A percentile compares a stretch with the other conserved stretches of the same genome.
phyloP scores from a whole-genome alignment of 2,888 invertebrate genomes.

The Thysanoteuthis rhombus region DNA sequence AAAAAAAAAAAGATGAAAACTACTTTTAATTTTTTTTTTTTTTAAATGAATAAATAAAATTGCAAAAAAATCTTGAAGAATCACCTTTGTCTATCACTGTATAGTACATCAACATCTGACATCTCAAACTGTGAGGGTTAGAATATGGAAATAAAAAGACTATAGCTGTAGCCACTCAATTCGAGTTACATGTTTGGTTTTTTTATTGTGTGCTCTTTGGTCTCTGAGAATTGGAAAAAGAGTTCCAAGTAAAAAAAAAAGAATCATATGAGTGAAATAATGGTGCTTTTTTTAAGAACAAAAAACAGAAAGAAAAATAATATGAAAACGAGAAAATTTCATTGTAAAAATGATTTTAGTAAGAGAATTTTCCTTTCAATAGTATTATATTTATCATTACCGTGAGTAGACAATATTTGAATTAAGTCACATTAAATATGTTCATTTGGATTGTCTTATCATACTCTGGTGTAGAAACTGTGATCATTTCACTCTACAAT shows the following conservation, averaged over 20 bases:
- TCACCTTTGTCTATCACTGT: constrained; percentile 12
- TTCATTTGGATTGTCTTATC: not conserved
- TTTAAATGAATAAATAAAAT: not conserved
- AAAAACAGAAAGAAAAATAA: not conserved
- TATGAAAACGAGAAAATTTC: not conserved
- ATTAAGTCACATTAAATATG: not conserved
- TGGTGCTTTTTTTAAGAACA: not conserved
- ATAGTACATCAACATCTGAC: not conserved
- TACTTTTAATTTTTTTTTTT: constrained; percentile 1
- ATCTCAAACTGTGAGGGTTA: not conserved
- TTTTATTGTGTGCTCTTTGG: not conserved
- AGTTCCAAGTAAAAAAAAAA: not conserved
- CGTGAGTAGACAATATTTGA: not conserved
- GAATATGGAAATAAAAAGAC: constrained; percentile 12
- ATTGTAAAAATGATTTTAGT: not conserved
- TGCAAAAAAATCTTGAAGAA: constrained; percentile 1
- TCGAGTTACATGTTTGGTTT: not conserved
- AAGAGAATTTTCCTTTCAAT: not conserved
- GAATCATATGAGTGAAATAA: not conserved
- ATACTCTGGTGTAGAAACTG: not conserved
- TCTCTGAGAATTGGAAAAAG: not conserved
- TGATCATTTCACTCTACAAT: not conserved
- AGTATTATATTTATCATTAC: not conserved
- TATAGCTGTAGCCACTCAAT: constrained; percentile 12
- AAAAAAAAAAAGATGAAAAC: not conserved